These are phyloP conservation scores for Ichneumon xanthorius DNA, from an alignment of 2,888 invertebrate species.

Conservation along the genomic window DNA sequence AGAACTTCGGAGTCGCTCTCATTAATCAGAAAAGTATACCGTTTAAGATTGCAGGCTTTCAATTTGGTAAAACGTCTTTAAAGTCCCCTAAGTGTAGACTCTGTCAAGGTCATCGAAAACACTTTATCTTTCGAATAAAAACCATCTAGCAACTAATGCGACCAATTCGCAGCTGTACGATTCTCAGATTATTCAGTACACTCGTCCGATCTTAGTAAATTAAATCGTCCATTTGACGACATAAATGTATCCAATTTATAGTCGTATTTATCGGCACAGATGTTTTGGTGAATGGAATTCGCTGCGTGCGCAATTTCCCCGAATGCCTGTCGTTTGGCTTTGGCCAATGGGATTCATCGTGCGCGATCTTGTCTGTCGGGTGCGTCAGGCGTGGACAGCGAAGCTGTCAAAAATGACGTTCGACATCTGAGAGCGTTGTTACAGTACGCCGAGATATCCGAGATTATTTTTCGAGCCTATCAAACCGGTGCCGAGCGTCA, in stretches of 20 bases:
- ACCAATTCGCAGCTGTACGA: background rate
- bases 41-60: background rate
- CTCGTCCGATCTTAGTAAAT: background rate
- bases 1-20: background rate
- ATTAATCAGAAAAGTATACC: background rate
- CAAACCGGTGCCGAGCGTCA: background rate
- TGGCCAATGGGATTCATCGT: slow-evolving; percentile 13
- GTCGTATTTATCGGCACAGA: background rate
- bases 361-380: slow-evolving; percentile 20
- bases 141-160: background rate
- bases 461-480: background rate
- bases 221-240: background rate
- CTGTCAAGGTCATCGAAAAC: background rate
- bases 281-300: slow-evolving; percentile 15
- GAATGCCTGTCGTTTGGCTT: background rate
- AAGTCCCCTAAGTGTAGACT: background rate
- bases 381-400: slow-evolving; percentile 50
- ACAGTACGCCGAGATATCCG: background rate
- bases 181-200: background rate
- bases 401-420: slow-evolving; percentile 58
- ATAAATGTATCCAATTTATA: background rate
- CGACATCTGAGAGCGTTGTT: background rate
- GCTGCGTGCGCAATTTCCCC: slow-evolving; percentile 28
- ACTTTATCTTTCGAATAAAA: background rate
- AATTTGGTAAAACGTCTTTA: background rate